Evolutionary conservation across 1,140 invertebrate species (phyloP).

Genomic region (Polyergus mexicanus): DNA sequence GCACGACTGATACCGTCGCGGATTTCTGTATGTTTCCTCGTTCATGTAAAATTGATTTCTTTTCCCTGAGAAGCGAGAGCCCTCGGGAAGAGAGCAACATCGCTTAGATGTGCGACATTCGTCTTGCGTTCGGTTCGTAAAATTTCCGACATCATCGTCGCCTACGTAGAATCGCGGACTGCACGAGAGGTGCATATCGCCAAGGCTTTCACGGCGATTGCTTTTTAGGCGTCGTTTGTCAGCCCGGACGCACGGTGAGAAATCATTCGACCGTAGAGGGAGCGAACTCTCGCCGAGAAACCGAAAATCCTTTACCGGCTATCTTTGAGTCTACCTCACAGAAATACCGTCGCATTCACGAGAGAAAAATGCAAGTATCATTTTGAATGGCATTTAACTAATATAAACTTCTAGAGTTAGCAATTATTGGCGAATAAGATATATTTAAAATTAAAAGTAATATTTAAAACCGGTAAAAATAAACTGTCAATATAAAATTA

Average conservation of each 20-base stretch:
- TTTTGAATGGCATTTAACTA: not conserved
- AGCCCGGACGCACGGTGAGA: conserved; percentile 65
- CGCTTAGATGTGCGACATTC: conserved; percentile 25
- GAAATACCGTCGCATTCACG: not conserved
- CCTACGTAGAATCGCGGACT: conserved; percentile 32
- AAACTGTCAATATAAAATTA: not conserved
- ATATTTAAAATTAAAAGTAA: not conserved
- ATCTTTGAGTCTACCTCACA: conserved; percentile 11
- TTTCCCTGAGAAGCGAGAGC: too few species aligned
- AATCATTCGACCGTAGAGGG: conserved; percentile 69
- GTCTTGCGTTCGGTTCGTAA: conserved; percentile 48
- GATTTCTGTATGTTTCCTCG: not conserved
- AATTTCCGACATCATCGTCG: conserved; percentile 57
- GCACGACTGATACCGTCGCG: not conserved
- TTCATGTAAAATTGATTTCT: conserved; percentile 42
- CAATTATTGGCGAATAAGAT: not conserved
- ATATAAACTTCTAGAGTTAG: not conserved
- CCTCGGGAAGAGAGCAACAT: not conserved
- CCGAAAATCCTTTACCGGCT: not conserved
- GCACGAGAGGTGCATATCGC: conserved; percentile 25
- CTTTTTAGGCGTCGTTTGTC: conserved; percentile 74
- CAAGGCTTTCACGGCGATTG: conserved; percentile 79
- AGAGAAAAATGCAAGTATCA: not conserved
- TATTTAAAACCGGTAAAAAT: not conserved
- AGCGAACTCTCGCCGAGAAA: conserved; percentile 26